Evolutionary conservation across 2,797 vertebrate genomes (phyloP).

Genomic region (Ciconia nigra): DNA sequence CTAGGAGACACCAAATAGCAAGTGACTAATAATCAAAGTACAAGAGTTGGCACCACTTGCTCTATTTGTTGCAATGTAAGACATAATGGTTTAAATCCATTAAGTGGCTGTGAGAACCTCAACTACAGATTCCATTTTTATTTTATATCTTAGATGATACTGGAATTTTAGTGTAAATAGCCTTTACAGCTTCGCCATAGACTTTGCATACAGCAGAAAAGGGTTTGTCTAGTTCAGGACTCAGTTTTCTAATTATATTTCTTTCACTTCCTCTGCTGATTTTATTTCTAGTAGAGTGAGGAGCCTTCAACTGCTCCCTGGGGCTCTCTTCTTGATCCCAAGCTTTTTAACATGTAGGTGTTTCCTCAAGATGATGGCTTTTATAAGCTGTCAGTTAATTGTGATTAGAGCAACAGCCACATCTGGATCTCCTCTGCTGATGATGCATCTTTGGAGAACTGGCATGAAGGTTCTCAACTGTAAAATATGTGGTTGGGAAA

Average conservation of each 20-base stretch:
- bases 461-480: neutral
- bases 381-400: neutral
- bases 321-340: neutral
- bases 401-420: neutral
- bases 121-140: neutral
- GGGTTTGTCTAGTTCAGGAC: neutral
- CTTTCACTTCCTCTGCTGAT: slow-evolving; percentile 11
- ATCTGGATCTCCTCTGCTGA: neutral
- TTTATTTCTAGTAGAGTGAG: neutral
- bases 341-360: neutral
- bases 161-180: neutral
- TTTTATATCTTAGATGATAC: neutral
- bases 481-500: neutral
- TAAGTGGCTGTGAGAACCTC: neutral
- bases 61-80: neutral
- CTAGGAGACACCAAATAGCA: neutral
- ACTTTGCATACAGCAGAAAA: neutral
- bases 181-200: neutral
- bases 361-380: neutral
- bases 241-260: slow-evolving; percentile 8
- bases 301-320: neutral
- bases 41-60: neutral
- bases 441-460: neutral
- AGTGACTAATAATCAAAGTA: neutral
- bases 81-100: neutral